Evolutionary conservation across 1,140 invertebrate species (phyloP), one percentile per base, ranked within the genome.

Genomic region (Alviniconcha marisindica): DNA sequence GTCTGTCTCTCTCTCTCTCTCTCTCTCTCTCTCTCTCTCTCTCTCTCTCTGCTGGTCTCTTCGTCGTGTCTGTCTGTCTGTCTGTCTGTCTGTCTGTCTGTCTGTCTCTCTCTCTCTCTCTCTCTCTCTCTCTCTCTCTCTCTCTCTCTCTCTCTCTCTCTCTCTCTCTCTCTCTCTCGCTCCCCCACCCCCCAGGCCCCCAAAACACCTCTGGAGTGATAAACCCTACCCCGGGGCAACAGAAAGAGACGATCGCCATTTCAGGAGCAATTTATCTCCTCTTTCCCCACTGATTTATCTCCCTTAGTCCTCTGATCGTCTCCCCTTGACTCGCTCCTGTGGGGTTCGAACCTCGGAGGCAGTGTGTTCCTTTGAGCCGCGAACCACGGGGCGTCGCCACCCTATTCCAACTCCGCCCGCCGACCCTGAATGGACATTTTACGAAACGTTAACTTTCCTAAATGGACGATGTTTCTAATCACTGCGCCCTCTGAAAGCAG

Each of bases 371-470:
- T 38, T 78, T 78, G 44, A 78, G 33, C 14, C n/a, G 15, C 4
- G 10, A 40, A n/a, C 77, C 77, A 24, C 54, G 77, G 77, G 77
- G 77, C 21, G 77, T 78, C 77, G 28, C 74, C 54, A 60, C 77
- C 33, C 21, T 60, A 40, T 14, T 24, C 77, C 56, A 33, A n/a
- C 77, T 31, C 51, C 38, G 51, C 48, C 40, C 77, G 33, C 44
- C 51, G 77, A 38, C 51, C 51, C 77, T 78, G 51, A 78, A 78
- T 54, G 77, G 51, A n/a, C 36, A 78, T 78, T 78, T 78, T 78
- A 48, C 77, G 31, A 78, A 78, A 78, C 77, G 77, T 78, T 78
- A 78, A 78, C 77, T 78, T 78, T 60, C 77, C 77, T 78, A 78
- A 78, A 78, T 78, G 51, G 77, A 2, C 77, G 51, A 78, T 78